Conservation (phyloP, 2,888 invertebrate species). For the Laspeyria flexula region DNA sequence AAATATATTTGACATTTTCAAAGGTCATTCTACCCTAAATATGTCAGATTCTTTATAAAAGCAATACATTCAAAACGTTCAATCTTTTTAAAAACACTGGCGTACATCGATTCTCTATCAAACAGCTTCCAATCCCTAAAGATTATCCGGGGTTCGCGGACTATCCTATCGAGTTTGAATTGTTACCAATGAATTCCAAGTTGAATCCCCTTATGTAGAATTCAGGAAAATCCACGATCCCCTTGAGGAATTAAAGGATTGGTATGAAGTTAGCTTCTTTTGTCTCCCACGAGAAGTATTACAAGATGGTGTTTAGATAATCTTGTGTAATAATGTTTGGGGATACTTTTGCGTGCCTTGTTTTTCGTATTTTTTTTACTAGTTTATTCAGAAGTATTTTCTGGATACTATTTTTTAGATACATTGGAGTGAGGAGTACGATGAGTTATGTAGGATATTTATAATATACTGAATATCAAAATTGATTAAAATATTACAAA, state of each 20-base stretch:
- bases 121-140: slow-evolving; percentile 18
- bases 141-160: slow-evolving; percentile 27
- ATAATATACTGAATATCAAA: too few species aligned
- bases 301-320: slow-evolving; percentile 7
- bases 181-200: slow-evolving; percentile 46
- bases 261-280: slow-evolving; percentile 25
- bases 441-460: too few species aligned
- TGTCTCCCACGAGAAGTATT: slow-evolving; percentile 15
- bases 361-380: neutral
- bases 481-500: too few species aligned
- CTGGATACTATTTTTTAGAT: too few species aligned
- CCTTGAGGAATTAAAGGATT: slow-evolving; percentile 30
- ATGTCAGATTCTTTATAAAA: too few species aligned
- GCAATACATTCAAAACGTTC: too few species aligned
- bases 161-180: slow-evolving; percentile 40
- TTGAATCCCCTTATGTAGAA: slow-evolving; percentile 34
- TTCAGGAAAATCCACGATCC: slow-evolving; percentile 38
- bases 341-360: neutral
- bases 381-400: too few species aligned
- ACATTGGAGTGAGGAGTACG: too few species aligned
- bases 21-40: too few species aligned
- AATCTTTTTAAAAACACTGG: slow-evolving; percentile 21
- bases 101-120: slow-evolving; percentile 17
- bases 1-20: too few species aligned
- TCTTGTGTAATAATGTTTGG: slow-evolving; percentile 1